Base-by-base conservation (phyloP, 2,888 invertebrate genomes). In the Prostheceraeus crozeri region DNA sequence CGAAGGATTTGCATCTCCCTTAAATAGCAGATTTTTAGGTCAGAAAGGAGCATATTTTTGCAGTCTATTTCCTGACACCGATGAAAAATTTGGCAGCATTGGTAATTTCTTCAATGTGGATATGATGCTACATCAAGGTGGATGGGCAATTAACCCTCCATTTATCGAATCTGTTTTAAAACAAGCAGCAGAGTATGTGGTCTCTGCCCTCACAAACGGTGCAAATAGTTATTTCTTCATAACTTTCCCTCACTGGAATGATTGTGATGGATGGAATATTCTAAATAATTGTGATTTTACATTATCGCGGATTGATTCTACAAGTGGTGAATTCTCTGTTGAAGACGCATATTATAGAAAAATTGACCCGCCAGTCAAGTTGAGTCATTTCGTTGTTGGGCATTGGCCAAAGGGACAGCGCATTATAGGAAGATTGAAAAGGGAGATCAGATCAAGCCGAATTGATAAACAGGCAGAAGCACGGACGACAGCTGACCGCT, bases 11-110 rank as follows among this genome's bases (percentile, higher is more conserved):
- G 21, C 59, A 1, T 59, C 59, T 11, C 59, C 59, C 21, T 31
- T 59, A 8, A 61, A 59, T 60, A 59, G 58, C 1, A 57, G 59
- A 31, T 60, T 59, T 31, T n/a, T 59, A 1, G 52, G 59, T 28
- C 6, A 36, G 59, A 11, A 11, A 16, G 57, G 4, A n/a, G 25
- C 54, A 14, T 19, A 19, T 23, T 59, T 59, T 21, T 59, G 59
- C 21, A 58, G 55, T 21, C 31, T 59, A 14, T 59, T 59, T 16
- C 54, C 28, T 14, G 59, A 59, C 31, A 59, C 57, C 3, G 59
- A 59, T 59, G 8, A 33, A 2, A 16, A 10, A 27, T 59, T 59
- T 60, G 59, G 60, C 8, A 59, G 59, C 35, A 28, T 59, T 14
- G 59, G 59, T 10, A 60, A 59, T 23, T 59, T 59, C 35, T 59